Evolutionary conservation across 2,113 vertebrate species (phyloP), one percentile per base, ranked within the genome.

Genomic region (Chloropsis cyanopogon): DNA sequence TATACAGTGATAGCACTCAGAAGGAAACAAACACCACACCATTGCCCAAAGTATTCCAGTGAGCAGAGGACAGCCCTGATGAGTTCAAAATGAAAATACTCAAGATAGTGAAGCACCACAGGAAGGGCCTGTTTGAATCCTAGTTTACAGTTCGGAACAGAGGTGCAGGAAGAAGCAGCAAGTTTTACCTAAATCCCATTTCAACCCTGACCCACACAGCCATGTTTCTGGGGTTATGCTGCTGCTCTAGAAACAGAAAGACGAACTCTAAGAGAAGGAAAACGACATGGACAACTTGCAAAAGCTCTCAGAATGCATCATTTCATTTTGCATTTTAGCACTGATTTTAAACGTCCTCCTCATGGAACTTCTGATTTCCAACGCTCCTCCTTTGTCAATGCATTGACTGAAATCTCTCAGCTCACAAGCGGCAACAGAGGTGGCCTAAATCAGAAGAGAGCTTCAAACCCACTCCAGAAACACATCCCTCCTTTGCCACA

Each of bases 281-380:
- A 88, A 88, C 10, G 7, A 49, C 29, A 65, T 0, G 4, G 80
- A 44, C 15, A 26, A 19, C 2, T 3, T 4, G 1, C 31, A 76
- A 47, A 90, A 88, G 24, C 46, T 63, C 71, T 26, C 24, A 47
- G 56, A 80, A 72, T 9, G 12, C 0, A 25, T 47, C 0, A 25
- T 47, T 85, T 91, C 11, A 31, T 33, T 90, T 80, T 52, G 42
- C 39, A 39, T 83, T 83, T 88, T 66, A 83, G 77, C 61, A 71
- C 0, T 41, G 60, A 83, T 81, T 92, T 95, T 37, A 86, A 94
- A 83, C 18, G 37, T 10, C 6, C 29, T 60, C 41, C 52, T 39
- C 63, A 22, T 2, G 7, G 52, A 68, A 37, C 18, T 41, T 77
- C 54, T 66, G 64, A 88, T 68, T 53, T 81, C 65, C 46, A 82